Conservation (phyloP, 2,797 vertebrate genomes). For the Clangula hyemalis region DNA sequence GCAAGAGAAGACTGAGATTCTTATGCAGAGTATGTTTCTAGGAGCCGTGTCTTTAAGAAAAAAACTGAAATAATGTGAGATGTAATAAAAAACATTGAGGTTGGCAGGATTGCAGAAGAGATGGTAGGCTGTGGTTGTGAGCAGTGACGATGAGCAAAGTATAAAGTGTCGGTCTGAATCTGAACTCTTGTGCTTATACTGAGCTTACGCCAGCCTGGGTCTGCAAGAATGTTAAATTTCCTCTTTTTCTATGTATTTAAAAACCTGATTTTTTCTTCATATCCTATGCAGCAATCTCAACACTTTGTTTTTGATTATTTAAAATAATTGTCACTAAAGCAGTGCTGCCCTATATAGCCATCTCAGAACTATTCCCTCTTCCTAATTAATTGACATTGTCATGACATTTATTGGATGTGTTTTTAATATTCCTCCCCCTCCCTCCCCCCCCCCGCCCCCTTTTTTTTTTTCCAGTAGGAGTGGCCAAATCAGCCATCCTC, state of each 20-base stretch:
- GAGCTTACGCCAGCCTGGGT: background rate
- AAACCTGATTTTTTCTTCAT: background rate
- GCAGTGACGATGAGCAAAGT: background rate
- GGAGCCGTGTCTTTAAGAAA: background rate
- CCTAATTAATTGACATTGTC: background rate
- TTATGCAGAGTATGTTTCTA: slow-evolving; percentile 9
- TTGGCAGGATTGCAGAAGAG: background rate
- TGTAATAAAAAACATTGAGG: background rate
- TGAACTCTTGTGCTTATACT: background rate
- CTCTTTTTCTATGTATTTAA: background rate
- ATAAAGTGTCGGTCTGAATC: background rate
- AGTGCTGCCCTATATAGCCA: background rate
- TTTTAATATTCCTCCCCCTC: background rate
- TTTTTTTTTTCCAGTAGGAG: background rate
- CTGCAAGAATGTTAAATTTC: background rate
- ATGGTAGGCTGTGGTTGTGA: background rate
- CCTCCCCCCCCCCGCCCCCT: background rate
- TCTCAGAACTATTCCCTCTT: background rate
- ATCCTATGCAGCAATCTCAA: background rate
- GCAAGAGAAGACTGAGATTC: slow-evolving; percentile 7
- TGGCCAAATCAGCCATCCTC: background rate
- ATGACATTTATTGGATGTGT: background rate
- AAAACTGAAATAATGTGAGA: background rate
- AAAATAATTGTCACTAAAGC: background rate
- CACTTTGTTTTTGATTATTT: background rate